These are phyloP conservation scores for Caenorhabditis macrosperma DNA, from an alignment of 2,888 invertebrate genomes.

Conservation along the genomic window DNA sequence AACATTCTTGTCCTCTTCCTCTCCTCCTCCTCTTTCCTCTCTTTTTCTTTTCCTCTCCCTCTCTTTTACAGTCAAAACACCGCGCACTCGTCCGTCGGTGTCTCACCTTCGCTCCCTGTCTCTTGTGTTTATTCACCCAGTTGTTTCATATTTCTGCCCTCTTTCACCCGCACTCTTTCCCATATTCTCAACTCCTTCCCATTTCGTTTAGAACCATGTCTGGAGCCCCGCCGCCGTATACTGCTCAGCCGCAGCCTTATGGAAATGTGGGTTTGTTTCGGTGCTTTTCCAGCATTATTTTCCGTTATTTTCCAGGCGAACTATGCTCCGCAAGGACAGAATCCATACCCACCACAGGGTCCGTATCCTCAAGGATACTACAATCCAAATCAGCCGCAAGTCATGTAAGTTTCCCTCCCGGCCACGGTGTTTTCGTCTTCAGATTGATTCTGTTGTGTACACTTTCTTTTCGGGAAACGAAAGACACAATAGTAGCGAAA, in stretches of 20 bases:
- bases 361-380: slow-evolving; percentile 73
- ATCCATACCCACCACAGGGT: slow-evolving; percentile 66
- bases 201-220: slow-evolving; percentile 49
- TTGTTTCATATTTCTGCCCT: slow-evolving; percentile 23
- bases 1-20: not conserved
- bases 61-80: slow-evolving; percentile 3
- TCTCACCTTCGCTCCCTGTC: slow-evolving; percentile 6
- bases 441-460: slow-evolving; percentile 6
- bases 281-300: not conserved
- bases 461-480: slow-evolving; percentile 5
- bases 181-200: not conserved
- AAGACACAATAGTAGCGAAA: not conserved
- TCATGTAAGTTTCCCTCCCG: slow-evolving; percentile 68
- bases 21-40: slow-evolving; percentile 4
- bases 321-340: slow-evolving; percentile 59
- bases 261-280: slow-evolving; percentile 46
- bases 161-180: slow-evolving; percentile 4
- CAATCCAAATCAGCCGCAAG: slow-evolving; percentile 74
- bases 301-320: slow-evolving; percentile 32
- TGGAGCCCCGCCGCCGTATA: slow-evolving; percentile 57
- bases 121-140: slow-evolving; percentile 30
- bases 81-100: slow-evolving; percentile 1
- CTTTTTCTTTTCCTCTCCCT: slow-evolving; percentile 10
- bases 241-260: slow-evolving; percentile 55
- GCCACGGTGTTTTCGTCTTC: not conserved